Evolutionary conservation across 2,113 vertebrate genomes (phyloP).

Genomic region (Stigmatopora argus): DNA sequence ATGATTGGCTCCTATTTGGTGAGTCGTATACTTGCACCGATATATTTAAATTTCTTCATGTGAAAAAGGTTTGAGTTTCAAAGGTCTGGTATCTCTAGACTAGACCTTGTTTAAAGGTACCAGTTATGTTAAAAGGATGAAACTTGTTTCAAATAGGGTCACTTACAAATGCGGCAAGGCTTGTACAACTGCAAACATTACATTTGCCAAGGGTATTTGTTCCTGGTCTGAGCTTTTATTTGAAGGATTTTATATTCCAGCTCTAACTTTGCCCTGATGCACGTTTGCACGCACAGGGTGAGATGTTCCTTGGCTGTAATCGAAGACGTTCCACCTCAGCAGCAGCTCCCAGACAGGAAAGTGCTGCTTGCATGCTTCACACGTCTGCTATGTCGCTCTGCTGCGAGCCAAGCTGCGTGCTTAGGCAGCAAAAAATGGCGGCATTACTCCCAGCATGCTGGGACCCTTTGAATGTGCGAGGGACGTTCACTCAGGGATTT

Average conservation of each 20-base stretch:
- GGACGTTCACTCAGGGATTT: slow-evolving; percentile 49
- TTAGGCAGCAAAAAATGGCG: slow-evolving; percentile 63
- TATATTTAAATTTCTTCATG: too few relatives aligned
- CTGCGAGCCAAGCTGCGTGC: slow-evolving; percentile 59
- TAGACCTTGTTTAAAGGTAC: too few relatives aligned
- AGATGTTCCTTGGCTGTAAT: slow-evolving; percentile 18
- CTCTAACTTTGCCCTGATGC: not conserved
- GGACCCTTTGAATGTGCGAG: slow-evolving; percentile 34
- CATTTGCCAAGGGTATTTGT: not conserved
- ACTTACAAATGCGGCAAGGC: not conserved
- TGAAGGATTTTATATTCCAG: not conserved
- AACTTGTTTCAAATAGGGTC: not conserved
- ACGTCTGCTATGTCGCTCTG: slow-evolving; percentile 67
- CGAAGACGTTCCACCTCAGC: slow-evolving; percentile 36
- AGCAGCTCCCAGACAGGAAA: slow-evolving; percentile 51
- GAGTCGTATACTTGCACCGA: too few relatives aligned
- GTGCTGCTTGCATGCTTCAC: slow-evolving; percentile 56
- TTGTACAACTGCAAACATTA: not conserved
- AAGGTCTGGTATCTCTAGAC: too few relatives aligned
- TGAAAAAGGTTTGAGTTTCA: too few relatives aligned
- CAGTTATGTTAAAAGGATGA: not conserved
- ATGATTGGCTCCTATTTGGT: too few relatives aligned
- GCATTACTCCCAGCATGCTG: slow-evolving; percentile 56
- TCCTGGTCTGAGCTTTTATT: not conserved
- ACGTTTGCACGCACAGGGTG: not conserved